Percentiles rank a stretch among this genome's conserved stretches.
Evolutionary conservation across 2,888 invertebrate species (phyloP).

Genomic region (Stomorhina lunata): DNA sequence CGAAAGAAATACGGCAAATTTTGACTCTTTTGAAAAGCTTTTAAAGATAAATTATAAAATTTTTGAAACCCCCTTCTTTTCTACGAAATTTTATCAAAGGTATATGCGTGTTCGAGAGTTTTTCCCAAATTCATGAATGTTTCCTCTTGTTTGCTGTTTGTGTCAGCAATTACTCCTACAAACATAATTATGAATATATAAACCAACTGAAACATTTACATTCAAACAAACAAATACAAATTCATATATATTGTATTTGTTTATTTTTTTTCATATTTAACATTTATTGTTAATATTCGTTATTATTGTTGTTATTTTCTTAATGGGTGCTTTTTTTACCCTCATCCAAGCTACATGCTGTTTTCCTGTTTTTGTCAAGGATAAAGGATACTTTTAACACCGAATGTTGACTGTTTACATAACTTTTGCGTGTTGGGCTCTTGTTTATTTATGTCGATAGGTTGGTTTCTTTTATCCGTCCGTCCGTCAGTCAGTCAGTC

Average conservation of each 20-base stretch:
- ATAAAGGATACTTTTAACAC: slow-evolving; percentile 3
- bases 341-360: background rate
- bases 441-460: slow-evolving; percentile 20
- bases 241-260: background rate
- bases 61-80: no score
- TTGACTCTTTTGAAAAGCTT: no score
- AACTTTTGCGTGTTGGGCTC: slow-evolving; percentile 28
- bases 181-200: no score
- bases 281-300: slow-evolving; percentile 8
- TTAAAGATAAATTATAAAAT: no score
- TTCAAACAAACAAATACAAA: background rate
- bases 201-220: background rate
- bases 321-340: background rate
- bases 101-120: slow-evolving; percentile 40
- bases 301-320: background rate
- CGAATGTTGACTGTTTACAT: background rate
- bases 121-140: slow-evolving; percentile 5
- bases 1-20: no score
- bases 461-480: background rate
- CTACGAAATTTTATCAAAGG: no score
- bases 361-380: background rate
- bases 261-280: background rate
- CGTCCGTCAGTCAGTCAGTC: background rate
- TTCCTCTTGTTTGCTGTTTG: slow-evolving; percentile 10
- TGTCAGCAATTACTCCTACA: background rate